Percentiles rank a stretch among this genome's conserved stretches.
phyloP scores from a whole-genome alignment of 2,797 vertebrate genomes.

The Choloepus didactylus region DNA sequence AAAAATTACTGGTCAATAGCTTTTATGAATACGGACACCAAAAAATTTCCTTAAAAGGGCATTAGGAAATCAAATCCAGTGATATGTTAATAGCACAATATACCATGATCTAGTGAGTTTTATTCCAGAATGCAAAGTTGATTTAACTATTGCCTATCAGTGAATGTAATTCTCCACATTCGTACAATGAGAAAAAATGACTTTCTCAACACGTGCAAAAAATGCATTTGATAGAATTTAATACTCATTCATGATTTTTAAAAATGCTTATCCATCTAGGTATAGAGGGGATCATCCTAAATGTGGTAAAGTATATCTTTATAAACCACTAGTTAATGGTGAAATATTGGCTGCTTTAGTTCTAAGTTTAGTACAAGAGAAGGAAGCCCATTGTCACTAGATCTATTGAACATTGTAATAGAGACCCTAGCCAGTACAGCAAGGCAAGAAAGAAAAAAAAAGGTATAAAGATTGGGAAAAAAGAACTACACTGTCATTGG shows the following conservation, averaged over 20 bases:
- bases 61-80: not conserved
- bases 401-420: not conserved
- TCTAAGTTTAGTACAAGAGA: not conserved
- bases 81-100: not conserved
- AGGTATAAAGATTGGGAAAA: not conserved
- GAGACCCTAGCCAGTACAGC: not conserved
- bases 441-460: not conserved
- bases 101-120: too few species aligned
- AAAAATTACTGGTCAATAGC: not conserved
- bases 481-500: not conserved
- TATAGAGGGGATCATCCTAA: not conserved
- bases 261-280: not conserved
- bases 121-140: not conserved
- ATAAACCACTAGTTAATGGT: not conserved
- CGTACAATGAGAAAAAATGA: not conserved
- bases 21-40: not conserved
- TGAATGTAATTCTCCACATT: slow-evolving; percentile 7
- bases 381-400: not conserved
- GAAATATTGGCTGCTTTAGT: not conserved
- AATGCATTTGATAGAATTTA: not conserved
- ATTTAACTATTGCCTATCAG: not conserved
- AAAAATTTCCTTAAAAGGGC: not conserved
- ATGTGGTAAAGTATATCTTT: not conserved
- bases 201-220: not conserved
- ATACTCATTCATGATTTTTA: not conserved